Conservation (phyloP, 2,113 vertebrate genomes). For the Phaethon lepturus region DNA sequence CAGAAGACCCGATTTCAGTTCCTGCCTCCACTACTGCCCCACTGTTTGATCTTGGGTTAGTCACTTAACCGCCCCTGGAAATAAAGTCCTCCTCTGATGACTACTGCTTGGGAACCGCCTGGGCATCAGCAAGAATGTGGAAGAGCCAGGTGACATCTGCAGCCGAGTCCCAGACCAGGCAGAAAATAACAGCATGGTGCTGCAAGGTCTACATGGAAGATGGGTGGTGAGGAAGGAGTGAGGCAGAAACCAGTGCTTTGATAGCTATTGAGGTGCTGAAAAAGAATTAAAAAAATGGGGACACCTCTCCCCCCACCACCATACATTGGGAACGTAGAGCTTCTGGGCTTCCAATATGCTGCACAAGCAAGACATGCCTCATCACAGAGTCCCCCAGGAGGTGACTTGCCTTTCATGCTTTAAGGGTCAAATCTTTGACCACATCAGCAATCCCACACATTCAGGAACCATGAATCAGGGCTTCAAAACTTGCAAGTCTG, state of each 20-base stretch:
- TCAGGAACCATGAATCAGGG: conserved; percentile 24
- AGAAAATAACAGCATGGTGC: neutral
- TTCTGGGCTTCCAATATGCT: neutral
- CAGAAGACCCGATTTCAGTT: conserved; percentile 47
- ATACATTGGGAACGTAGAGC: neutral
- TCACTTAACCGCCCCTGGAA: conserved; percentile 21
- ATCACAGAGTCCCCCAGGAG: neutral
- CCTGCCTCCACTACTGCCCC: neutral
- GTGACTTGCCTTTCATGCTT: neutral
- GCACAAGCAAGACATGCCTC: neutral
- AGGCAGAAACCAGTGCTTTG: neutral
- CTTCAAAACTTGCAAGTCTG: neutral
- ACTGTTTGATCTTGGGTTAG: conserved; percentile 54
- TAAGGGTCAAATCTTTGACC: conserved; percentile 19
- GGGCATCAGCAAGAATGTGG: neutral
- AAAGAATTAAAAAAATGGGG: neutral
- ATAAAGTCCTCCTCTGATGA: conserved; percentile 24
- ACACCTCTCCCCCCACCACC: neutral
- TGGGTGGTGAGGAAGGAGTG: neutral
- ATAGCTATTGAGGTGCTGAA: neutral
- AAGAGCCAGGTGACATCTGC: neutral
- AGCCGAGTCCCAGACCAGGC: neutral
- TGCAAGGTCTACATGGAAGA: neutral
- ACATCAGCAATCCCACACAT: conserved; percentile 31
- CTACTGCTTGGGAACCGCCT: conserved; percentile 14